A percentile compares a stretch with the other conserved stretches of the same genome.
These are phyloP conservation scores for Lumbricus terrestris DNA, from an alignment of 2,888 invertebrate genomes.

Conservation along the genomic window DNA sequence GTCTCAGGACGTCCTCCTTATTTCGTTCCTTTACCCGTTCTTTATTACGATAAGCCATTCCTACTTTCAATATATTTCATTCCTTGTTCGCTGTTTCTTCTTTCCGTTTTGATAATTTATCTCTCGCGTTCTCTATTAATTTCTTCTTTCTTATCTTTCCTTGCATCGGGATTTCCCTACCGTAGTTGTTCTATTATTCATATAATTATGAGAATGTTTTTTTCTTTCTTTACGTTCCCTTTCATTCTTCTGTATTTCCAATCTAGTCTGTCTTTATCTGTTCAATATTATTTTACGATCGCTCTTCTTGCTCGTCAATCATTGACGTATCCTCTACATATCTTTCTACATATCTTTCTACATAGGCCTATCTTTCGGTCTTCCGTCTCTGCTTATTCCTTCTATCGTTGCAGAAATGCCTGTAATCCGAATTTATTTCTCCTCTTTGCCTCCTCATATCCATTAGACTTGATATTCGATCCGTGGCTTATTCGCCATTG, in stretches of 20 bases:
- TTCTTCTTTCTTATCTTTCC: neutral
- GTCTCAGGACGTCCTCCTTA: neutral
- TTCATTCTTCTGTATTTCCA: neutral
- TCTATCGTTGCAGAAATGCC: neutral
- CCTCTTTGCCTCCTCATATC: neutral
- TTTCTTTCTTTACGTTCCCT: neutral
- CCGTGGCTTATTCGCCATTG: neutral
- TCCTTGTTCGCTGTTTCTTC: neutral
- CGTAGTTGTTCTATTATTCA: neutral
- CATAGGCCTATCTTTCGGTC: too few species aligned
- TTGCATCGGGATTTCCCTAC: neutral
- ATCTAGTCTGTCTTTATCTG: neutral
- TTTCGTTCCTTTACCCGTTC: neutral
- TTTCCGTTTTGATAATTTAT: neutral
- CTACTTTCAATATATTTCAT: neutral
- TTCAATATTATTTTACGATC: neutral
- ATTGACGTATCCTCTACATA: neutral
- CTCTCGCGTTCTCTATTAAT: neutral
- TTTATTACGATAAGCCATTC: neutral
- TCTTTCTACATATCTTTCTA: too few species aligned
- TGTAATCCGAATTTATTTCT: neutral
- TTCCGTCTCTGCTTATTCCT: neutral
- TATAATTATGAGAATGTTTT: neutral
- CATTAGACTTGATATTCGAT: neutral
- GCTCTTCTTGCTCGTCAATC: neutral